phyloP scores from a whole-genome alignment of 2,888 invertebrate species.

The Lagria hirta region DNA sequence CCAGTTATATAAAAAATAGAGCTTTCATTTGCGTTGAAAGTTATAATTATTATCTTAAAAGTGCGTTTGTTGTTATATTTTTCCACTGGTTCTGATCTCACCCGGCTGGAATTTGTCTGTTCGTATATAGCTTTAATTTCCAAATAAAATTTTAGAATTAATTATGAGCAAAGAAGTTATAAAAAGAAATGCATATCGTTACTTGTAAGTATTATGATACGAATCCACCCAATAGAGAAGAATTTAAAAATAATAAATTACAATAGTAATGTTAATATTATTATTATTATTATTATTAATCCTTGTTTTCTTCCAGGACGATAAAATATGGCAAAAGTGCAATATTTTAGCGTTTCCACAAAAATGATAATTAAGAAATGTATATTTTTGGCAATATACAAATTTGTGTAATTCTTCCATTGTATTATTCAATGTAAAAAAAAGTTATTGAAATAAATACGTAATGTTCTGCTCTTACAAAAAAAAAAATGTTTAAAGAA shows the following conservation, averaged over 20 bases:
- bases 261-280: constrained; percentile 35
- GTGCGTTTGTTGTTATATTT: constrained; percentile 19
- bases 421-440: constrained; percentile 50
- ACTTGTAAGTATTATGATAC: constrained; percentile 44
- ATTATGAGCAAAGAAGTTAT: constrained; percentile 19
- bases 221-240: constrained; percentile 45
- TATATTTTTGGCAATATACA: constrained; percentile 50
- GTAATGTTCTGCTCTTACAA: constrained; percentile 40
- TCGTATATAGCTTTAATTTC: constrained; percentile 47
- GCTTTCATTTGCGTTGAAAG: constrained; percentile 11
- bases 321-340: constrained; percentile 46
- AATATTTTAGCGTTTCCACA: constrained; percentile 47
- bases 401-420: constrained; percentile 49
- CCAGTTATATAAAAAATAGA: constrained; percentile 30
- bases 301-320: constrained; percentile 31
- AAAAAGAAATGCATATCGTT: constrained; percentile 49
- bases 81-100: constrained; percentile 34
- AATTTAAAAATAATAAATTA: constrained; percentile 29
- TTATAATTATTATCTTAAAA: constrained; percentile 4
- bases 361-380: constrained; percentile 29
- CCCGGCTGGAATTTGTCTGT: constrained; percentile 17
- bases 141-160: constrained; percentile 44
- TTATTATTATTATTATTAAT: constrained; percentile 29
- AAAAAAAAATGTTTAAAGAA: constrained; percentile 19
- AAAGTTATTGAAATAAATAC: constrained; percentile 45